Percentiles rank a stretch among this genome's conserved stretches.
Evolutionary conservation across 2,888 invertebrate species (phyloP).

Genomic region (Resseliella maxima): DNA sequence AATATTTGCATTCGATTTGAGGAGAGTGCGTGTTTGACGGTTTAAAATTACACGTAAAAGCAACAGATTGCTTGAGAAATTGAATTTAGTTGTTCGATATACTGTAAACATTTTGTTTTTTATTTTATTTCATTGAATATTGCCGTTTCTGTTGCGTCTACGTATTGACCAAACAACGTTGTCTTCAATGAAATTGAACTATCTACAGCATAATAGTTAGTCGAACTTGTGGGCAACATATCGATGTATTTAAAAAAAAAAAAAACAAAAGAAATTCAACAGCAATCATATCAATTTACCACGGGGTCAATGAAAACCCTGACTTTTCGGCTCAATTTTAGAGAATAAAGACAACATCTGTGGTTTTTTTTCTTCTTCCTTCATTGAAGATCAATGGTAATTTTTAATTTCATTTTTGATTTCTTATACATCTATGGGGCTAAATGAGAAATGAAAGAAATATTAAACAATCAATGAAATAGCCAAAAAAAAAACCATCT

Average conservation of each 20-base stretch:
- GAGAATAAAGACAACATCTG: conserved; percentile 25
- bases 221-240: not conserved
- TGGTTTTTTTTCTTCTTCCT: not conserved
- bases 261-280: not conserved
- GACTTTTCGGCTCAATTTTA: not conserved
- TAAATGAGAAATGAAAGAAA: not conserved
- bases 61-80: conserved; percentile 30
- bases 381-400: not conserved
- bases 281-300: conserved; percentile 55
- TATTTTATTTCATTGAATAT: too few relatives aligned
- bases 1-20: conserved; percentile 10
- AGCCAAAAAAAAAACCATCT: not conserved
- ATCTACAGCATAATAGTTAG: too few relatives aligned
- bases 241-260: not conserved
- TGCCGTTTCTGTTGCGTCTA: too few relatives aligned
- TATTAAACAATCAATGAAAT: not conserved
- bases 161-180: not conserved
- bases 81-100: not conserved
- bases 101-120: not conserved
- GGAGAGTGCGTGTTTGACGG: not conserved
- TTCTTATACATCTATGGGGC: not conserved
- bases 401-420: conserved; percentile 30
- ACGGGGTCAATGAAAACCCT: conserved; percentile 37
- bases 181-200: not conserved
- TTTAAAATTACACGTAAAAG: not conserved